These are phyloP conservation scores for Spialia ferax DNA, from an alignment of 2,888 invertebrate species.

Conservation along the genomic window DNA sequence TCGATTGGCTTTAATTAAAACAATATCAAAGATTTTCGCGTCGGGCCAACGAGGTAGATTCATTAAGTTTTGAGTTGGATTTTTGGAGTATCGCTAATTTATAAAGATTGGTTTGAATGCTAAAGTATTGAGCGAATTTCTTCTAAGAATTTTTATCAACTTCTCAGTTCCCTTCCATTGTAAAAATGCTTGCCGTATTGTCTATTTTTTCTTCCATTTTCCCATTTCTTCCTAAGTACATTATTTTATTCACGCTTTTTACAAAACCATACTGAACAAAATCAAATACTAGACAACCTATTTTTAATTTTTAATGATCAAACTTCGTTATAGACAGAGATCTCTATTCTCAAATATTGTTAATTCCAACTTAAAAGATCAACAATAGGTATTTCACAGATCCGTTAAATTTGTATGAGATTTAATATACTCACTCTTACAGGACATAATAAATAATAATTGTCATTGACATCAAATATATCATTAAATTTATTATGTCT, in stretches of 20 bases:
- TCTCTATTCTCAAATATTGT: neutral
- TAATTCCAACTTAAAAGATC: neutral
- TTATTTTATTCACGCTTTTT: slow-evolving; percentile 17
- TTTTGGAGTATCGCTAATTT: slow-evolving; percentile 59
- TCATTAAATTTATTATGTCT: no score
- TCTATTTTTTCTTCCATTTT: no score
- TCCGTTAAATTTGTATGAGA: no score
- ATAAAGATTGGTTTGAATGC: slow-evolving; percentile 57
- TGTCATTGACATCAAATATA: no score
- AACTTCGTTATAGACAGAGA: neutral
- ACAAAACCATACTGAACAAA: neutral
- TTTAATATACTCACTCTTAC: no score
- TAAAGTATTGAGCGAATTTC: slow-evolving; percentile 50
- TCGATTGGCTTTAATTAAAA: slow-evolving; percentile 76
- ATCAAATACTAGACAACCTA: neutral
- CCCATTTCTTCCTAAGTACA: slow-evolving; percentile 36
- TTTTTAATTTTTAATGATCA: slow-evolving; percentile 6
- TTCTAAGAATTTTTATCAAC: slow-evolving; percentile 43
- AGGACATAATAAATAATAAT: no score
- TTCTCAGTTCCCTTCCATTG: slow-evolving; percentile 41
- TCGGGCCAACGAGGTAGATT: slow-evolving; percentile 65
- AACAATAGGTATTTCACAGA: no score
- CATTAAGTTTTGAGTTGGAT: slow-evolving; percentile 62
- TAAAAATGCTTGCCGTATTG: slow-evolving; percentile 30
- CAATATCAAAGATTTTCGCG: slow-evolving; percentile 68